Evolutionary conservation across 2,113 vertebrate genomes (phyloP), one percentile per base, ranked within the genome.

Genomic region (Myotis yumanensis): DNA sequence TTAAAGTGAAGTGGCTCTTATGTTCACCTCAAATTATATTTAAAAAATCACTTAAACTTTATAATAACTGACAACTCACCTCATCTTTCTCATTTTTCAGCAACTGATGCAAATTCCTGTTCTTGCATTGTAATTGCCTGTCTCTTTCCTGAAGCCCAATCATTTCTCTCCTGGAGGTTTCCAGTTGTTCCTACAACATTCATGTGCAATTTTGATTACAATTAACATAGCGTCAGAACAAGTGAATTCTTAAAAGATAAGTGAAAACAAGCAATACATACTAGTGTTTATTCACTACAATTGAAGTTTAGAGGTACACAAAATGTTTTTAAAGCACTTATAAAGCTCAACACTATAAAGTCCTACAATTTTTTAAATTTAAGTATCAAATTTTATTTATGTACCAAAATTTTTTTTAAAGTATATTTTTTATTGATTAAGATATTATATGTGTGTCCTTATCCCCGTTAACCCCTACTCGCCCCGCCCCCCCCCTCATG

Each of bases 31-130:
- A 75, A 16, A 86, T 68, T 64, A 59, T 22, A 32, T 83, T 64
- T 64, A 4, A 68, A n/a, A n/a, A n/a, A n/a, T n/a, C n/a, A n/a
- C n/a, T n/a, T n/a, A n/a, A n/a, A 77, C 11, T 92, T 95, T 17
- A 11, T 22, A 80, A 14, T 43, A 84, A 62, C 57, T 51, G 57
- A 87, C 11, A 86, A 98, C 98, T 98, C 97, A 99, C 99, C 98
- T 99, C 99, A 77, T 99, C 99, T 96, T 99, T 99, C 94, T 99
- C 99, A 68, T 98, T 99, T 98, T 99, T 99, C 91, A 99, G 98
- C 94, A 99, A 98, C 96, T 99, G 99, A 95, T 99, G 99, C 93
- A 99, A 97, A 96, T 98, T 99, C 97, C 99, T 99, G 83, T 99
- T 99, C 97, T 99, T 99, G 96, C 99, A 98, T 59, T 99, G 99